Evolutionary conservation across 2,113 vertebrate genomes (phyloP), one percentile per base, ranked within the genome.

Genomic region (Carettochelys insculpta): DNA sequence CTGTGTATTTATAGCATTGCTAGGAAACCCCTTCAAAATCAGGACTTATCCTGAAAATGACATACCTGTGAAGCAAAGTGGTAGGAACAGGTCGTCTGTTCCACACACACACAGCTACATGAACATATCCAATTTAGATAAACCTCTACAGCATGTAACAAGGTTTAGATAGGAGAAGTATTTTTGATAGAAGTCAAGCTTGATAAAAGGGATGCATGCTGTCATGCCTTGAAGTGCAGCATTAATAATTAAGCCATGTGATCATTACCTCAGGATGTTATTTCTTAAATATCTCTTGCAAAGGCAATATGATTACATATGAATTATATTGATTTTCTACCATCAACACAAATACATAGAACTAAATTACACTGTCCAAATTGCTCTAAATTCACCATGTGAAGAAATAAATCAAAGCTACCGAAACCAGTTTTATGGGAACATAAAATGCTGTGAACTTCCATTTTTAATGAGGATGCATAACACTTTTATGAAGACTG

Each of bases 401-500:
- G 98, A 98, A 98, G 98, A 98, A 98, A 98, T 99, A 98, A 99
- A 99, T 99, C 98, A 97, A 97, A 97, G 97, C 97, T 97, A 96
- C 98, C 98, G 98, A 97, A 98, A 98, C 98, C 98, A 97, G 97
- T 97, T 99, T 99, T 99, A 99, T 98, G 98, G 98, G 98, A 97
- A 98, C 98, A 98, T 99, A 99, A 99, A 98, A 98, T 98, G 97
- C 98, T 98, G 98, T 98, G 98, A 98, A 98, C 98, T 98, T 99
- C 98, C 98, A 98, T 98, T 98, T 98, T 99, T 99, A 98, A 99
- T 99, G 98, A 98, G 98, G 98, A 98, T 98, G 97, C 98, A 98
- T 97, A 97, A 98, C 97, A 96, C 98, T 98, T 99, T 99, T 98
- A 99, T 99, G 98, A 98, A 99, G 98, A 99, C 97, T 96, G 97